Evolutionary conservation across 1,140 invertebrate species (phyloP).

Genomic region (Bombus confusus): DNA sequence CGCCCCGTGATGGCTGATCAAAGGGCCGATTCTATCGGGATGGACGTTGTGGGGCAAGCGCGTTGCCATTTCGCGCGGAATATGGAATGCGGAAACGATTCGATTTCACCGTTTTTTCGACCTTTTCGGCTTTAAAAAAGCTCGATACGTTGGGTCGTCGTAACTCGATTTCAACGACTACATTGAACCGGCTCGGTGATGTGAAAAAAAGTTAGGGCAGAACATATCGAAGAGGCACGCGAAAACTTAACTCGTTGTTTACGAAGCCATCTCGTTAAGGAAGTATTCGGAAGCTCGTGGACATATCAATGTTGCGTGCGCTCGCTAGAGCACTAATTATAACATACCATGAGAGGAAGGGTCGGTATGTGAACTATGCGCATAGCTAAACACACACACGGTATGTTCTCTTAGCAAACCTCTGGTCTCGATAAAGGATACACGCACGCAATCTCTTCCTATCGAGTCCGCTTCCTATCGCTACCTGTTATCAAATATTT

Average conservation of each 20-base stretch:
- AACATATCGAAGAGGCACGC: not conserved
- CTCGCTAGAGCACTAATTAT: conserved; percentile 67
- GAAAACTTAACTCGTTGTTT: too few relatives aligned
- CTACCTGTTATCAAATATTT: conserved; percentile 65
- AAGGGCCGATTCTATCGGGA: not conserved
- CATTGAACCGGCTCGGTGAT: too few relatives aligned
- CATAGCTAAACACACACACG: conserved; percentile 30
- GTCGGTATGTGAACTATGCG: conserved; percentile 68
- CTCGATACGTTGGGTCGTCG: not conserved
- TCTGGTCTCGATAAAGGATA: conserved; percentile 7
- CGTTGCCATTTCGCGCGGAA: not conserved
- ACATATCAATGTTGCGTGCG: conserved; percentile 70
- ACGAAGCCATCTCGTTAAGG: too few relatives aligned
- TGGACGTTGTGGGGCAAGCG: not conserved
- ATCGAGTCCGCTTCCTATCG: conserved; percentile 24
- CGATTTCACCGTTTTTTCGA: not conserved
- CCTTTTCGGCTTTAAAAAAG: not conserved
- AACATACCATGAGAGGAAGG: conserved; percentile 69
- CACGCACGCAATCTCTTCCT: conserved; percentile 3
- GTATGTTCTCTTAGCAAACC: conserved; percentile 10
- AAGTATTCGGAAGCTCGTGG: conserved; percentile 66
- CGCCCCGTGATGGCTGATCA: not conserved
- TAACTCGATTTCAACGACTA: not conserved
- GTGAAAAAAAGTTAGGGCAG: not conserved
- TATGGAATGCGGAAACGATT: not conserved